These are phyloP conservation scores for Polymixis lichenea DNA, from an alignment of 2,888 invertebrate genomes.

Conservation along the genomic window DNA sequence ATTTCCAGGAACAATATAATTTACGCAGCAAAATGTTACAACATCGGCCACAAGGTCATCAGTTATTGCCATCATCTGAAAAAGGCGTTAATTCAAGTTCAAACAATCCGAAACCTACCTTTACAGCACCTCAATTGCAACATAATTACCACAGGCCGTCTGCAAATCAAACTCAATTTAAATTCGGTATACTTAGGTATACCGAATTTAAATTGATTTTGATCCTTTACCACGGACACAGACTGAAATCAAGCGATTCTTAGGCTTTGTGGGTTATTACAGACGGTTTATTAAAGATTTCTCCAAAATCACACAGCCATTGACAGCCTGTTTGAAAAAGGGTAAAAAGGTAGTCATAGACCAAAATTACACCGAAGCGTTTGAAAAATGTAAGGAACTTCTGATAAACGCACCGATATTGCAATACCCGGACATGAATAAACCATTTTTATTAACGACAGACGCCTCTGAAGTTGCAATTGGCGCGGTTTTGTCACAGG, in stretches of 20 bases:
- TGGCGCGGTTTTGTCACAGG: neutral
- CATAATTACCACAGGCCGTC: too few relatives aligned
- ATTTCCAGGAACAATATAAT: slow-evolving; percentile 1
- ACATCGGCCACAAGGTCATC: neutral
- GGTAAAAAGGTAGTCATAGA: neutral
- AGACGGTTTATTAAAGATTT: slow-evolving; percentile 12
- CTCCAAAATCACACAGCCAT: slow-evolving; percentile 7
- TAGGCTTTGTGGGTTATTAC: slow-evolving; percentile 17
- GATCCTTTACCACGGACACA: neutral
- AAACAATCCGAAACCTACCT: neutral
- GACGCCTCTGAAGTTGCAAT: slow-evolving; percentile 1
- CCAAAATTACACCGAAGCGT: neutral
- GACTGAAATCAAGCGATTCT: slow-evolving; percentile 3
- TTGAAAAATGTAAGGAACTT: slow-evolving; percentile 3
- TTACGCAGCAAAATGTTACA: neutral
- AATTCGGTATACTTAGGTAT: neutral
- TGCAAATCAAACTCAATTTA: neutral
- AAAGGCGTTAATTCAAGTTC: neutral
- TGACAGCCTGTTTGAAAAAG: slow-evolving; percentile 12
- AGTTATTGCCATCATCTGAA: too few relatives aligned
- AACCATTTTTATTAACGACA: neutral
- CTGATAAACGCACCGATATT: neutral
- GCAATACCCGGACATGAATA: neutral
- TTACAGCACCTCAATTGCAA: neutral
- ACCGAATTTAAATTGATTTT: too few relatives aligned